Evolutionary conservation across 2,888 invertebrate species (phyloP), one percentile per base, ranked within the genome.

Genomic region (Exephanes ischioxanthus): DNA sequence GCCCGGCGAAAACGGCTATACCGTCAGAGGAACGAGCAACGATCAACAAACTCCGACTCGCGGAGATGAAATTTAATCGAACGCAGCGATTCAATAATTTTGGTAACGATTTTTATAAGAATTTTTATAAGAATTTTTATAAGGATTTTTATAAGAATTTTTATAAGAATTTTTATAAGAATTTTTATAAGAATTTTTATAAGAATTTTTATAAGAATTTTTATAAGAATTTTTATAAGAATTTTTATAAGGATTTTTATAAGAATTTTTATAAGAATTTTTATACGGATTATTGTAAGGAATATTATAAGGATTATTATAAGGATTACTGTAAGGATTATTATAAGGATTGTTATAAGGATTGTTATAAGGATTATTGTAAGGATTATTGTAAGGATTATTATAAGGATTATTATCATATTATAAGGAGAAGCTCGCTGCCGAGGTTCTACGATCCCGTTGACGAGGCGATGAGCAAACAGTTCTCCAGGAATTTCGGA

Each of bases 1-100:
- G 77, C 61, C 51, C 16, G 86, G 82, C 6, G 86, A 89, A 0
- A 87, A 89, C 6, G 80, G 88, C 75, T 92, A 92, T 58, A 86
- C 88, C 19, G 86, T 92, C 58, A 88, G 86, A 71, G 80, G 82
- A 75, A 41, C 53, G 30, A 48, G 76, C 26, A 19, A 61, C 16
- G 26, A 26, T 26, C 61, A 16, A 58, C 14, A 1, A 22, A 41
- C 26, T 16, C 11, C 30, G 45, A n/a, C 4, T 30, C 55, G 33
- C 11, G 48, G 45, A 33, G 51, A 41, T 53, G 6, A 16, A 33
- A 45, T 30, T 30, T 11, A 45, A 30, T 53, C 48, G 22, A 45
- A 26, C 30, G 22, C 55, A 19, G 55, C 19, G 22, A 11, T 22
- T 55, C 3, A 2, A 11, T 41, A 11, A 11, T 11, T 41, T 11